Evolutionary conservation across 2,888 invertebrate genomes (phyloP).

Genomic region (Ichneumoninae sp.): DNA sequence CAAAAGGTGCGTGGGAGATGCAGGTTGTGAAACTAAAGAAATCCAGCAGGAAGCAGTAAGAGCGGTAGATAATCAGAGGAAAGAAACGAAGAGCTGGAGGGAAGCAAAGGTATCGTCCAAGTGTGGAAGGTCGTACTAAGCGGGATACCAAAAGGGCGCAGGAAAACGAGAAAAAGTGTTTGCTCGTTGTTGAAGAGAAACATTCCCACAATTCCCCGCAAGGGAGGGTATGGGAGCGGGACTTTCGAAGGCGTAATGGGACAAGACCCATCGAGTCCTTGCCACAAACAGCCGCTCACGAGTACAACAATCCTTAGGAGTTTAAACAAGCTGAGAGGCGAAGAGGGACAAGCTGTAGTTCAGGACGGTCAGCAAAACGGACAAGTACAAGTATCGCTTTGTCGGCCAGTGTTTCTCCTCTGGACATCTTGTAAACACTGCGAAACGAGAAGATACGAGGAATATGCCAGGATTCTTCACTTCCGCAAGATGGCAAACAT

Average conservation of each 20-base stretch:
- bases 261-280: constrained; percentile 4
- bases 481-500: background rate
- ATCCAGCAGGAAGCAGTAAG: constrained; percentile 29
- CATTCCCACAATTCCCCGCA: constrained; percentile 50
- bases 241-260: constrained; percentile 48
- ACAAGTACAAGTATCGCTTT: constrained; percentile 8
- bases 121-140: background rate
- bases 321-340: constrained; percentile 74
- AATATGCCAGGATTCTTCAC: background rate
- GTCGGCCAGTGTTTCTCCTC: background rate
- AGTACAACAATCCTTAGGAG: constrained; percentile 82
- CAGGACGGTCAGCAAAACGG: constrained; percentile 12
- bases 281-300: constrained; percentile 77
- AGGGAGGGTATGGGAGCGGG: background rate
- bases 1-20: constrained; percentile 55
- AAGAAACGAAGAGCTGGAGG: constrained; percentile 5
- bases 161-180: constrained; percentile 25
- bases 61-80: constrained; percentile 32
- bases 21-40: constrained; percentile 28
- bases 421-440: background rate
- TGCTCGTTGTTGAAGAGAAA: constrained; percentile 25
- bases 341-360: constrained; percentile 26
- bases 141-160: constrained; percentile 1
- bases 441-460: background rate
- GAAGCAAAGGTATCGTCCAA: background rate